Evolutionary conservation across 2,113 vertebrate genomes (phyloP), one percentile per base, ranked within the genome.

Genomic region (Marmota flaviventris): DNA sequence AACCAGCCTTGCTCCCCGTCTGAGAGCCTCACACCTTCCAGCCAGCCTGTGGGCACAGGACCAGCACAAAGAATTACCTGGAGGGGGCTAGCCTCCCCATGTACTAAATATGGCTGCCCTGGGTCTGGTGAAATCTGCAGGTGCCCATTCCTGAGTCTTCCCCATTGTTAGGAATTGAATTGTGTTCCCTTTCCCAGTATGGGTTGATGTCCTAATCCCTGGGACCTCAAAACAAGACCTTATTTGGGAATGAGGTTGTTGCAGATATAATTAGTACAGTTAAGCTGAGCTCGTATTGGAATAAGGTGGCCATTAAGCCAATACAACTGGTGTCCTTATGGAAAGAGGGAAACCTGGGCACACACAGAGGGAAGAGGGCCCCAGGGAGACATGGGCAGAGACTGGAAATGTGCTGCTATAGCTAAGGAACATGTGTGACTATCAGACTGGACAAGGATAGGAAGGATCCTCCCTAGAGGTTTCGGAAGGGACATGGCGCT

Each of bases 1-100:
- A 99, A 99, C 99, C 99, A 99, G 81, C 99, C 99, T 90, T 98
- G 98, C 70, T 99, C 99, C 11, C 99, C 98, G 92, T 99, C 99
- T 0, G 99, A 99, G 56, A 99, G 99, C 78, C 99, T 99, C 65
- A 99, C 98, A 70, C 99, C 99, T 97, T 99, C 99, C 10, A 99
- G 98, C 99, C 99, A 99, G 79, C 99, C 99, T 99, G 97, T 0
- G 5, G 94, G 34, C 24, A 58, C 72, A 86, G 69, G n/a, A 8
- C 10, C 9, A 72, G 69, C 84, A 45, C 45, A 76, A 42, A 67
- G 37, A 88, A 79, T 96, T 58, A 97, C 4, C 73, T n/a, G 61
- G 42, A 92, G 8, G 81, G 63, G 8, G 22, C 27, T 34, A 61
- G 34, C 12, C 16, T 87, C 93, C 65, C 51, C 4, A 0, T 1